phyloP scores from a whole-genome alignment of 2,888 invertebrate genomes.

The Acleris emargana region DNA sequence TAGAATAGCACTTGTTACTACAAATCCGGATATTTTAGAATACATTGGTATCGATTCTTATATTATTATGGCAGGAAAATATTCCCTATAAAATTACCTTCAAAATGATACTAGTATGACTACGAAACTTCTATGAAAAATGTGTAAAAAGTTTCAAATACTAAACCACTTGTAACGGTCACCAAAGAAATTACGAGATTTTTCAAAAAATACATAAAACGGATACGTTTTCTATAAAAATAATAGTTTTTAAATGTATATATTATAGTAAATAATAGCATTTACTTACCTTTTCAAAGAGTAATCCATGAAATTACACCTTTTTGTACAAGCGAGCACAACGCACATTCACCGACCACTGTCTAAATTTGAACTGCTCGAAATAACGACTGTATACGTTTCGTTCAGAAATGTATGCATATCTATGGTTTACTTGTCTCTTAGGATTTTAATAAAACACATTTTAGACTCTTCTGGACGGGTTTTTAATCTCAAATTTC shows the following conservation, averaged over 20 bases:
- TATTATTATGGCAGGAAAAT: slow-evolving; percentile 12
- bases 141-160: slow-evolving; percentile 14
- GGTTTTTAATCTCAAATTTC: not conserved
- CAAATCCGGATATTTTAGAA: slow-evolving; percentile 14
- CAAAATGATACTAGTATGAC: slow-evolving; percentile 12
- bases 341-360: slow-evolving; percentile 12
- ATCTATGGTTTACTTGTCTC: slow-evolving; percentile 4
- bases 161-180: slow-evolving; percentile 14
- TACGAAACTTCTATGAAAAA: slow-evolving; percentile 11
- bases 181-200: slow-evolving; percentile 4
- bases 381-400: slow-evolving; percentile 4
- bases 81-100: slow-evolving; percentile 15
- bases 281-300: slow-evolving; percentile 1
- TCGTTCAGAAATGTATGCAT: slow-evolving; percentile 6
- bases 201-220: too few species aligned
- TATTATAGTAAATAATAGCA: slow-evolving; percentile 11
- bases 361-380: slow-evolving; percentile 9
- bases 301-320: slow-evolving; percentile 5
- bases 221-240: not conserved
- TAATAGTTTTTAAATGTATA: slow-evolving; percentile 12
- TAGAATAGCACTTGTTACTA: slow-evolving; percentile 18
- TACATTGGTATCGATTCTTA: slow-evolving; percentile 10
- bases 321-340: slow-evolving; percentile 13
- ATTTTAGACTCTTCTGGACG: slow-evolving; percentile 1
- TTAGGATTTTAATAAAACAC: slow-evolving; percentile 8